Evolutionary conservation across 2,113 vertebrate species (phyloP).

Genomic region (Halichoerus grypus): DNA sequence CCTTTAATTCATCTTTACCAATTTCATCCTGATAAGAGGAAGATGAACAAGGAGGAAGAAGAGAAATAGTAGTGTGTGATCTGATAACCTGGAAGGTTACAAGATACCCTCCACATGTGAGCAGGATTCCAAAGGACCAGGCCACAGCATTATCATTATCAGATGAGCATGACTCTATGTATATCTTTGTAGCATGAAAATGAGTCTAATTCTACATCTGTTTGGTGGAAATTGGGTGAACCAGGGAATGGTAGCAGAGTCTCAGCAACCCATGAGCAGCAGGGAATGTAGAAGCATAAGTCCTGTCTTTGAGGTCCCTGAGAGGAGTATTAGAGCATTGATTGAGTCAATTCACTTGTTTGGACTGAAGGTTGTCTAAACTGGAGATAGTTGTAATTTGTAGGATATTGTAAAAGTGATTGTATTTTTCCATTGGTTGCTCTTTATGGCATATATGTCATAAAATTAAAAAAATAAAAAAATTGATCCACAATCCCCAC

Average conservation of each 20-base stretch:
- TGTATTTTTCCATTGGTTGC: not conserved
- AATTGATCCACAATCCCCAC: not conserved
- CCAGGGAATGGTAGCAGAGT: not conserved
- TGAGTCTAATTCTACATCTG: not conserved
- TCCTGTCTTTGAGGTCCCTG: not conserved
- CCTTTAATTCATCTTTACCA: not conserved
- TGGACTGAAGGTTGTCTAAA: not conserved
- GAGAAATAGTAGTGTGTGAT: not conserved
- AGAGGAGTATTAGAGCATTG: not conserved
- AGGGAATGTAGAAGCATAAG: not conserved
- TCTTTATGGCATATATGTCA: not conserved
- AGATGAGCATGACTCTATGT: not conserved
- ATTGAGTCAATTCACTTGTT: not conserved
- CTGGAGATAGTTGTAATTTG: not conserved
- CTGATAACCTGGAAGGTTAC: not conserved
- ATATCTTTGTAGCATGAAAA: not conserved
- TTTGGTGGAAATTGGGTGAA: not conserved
- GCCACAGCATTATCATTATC: not conserved
- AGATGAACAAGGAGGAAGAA: not conserved
- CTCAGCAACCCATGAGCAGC: not conserved
- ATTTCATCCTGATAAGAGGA: slow-evolving; percentile 11
- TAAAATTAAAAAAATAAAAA: not conserved
- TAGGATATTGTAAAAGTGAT: not conserved
- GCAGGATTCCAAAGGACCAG: not conserved
- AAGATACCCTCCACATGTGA: not conserved